Percentiles rank a stretch among this genome's conserved stretches.
These are phyloP conservation scores for Parelbella ahira DNA, from an alignment of 2,888 invertebrate genomes.

Conservation along the genomic window DNA sequence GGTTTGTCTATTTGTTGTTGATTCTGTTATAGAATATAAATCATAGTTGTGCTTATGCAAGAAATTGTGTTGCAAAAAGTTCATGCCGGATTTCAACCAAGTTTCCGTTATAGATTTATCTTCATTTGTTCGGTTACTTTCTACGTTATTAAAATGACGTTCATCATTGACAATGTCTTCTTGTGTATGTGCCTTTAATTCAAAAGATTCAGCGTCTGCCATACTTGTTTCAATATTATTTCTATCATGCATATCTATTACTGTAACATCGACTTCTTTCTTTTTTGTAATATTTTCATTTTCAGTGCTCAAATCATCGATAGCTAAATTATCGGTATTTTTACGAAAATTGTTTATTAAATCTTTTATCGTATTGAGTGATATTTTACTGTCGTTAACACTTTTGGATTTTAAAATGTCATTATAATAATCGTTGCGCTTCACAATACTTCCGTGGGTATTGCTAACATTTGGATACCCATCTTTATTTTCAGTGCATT, in stretches of 20 bases:
- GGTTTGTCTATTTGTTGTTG: neutral
- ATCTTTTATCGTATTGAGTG: neutral
- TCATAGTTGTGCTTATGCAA: neutral
- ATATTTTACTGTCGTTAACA: neutral
- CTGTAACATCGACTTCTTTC: slow-evolving; percentile 18
- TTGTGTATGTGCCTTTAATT: neutral
- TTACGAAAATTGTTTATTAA: neutral
- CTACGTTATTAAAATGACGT: no score
- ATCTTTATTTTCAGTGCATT: no score
- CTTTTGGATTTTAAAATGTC: neutral
- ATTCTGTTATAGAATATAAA: neutral
- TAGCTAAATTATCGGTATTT: neutral
- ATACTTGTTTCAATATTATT: neutral
- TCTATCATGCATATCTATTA: slow-evolving; percentile 15
- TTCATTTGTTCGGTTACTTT: no score
- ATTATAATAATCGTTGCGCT: neutral
- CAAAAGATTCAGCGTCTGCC: neutral
- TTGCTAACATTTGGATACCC: no score
- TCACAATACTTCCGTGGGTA: no score
- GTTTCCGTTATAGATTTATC: no score
- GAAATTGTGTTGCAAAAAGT: slow-evolving; percentile 10
- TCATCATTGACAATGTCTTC: no score
- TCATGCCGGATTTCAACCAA: slow-evolving; percentile 5
- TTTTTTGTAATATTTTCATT: neutral
- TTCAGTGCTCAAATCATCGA: neutral